Conservation (phyloP, 2,888 invertebrate species). For the Rhodophaea formosa region DNA sequence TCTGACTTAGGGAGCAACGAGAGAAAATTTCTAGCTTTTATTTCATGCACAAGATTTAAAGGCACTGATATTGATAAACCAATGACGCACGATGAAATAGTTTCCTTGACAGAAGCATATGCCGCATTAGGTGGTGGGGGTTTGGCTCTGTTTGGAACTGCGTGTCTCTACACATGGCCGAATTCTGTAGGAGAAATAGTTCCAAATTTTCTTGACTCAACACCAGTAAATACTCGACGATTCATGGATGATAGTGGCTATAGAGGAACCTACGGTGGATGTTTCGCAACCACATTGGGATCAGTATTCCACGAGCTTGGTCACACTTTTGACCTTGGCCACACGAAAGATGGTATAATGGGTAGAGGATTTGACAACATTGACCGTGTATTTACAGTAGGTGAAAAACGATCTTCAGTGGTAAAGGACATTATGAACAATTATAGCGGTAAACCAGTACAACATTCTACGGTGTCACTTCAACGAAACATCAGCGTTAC, state of each 20-base stretch:
- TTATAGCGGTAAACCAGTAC: constrained; percentile 80
- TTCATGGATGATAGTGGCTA: constrained; percentile 97
- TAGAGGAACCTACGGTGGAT: constrained; percentile 91
- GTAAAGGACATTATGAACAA: constrained; percentile 81
- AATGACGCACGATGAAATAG: constrained; percentile 85
- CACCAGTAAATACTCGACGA: constrained; percentile 85
- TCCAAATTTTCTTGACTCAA: constrained; percentile 69
- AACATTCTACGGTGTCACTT: constrained; percentile 82
- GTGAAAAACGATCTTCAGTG: constrained; percentile 70
- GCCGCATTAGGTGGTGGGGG: constrained; percentile 96
- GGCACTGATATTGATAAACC: constrained; percentile 82
- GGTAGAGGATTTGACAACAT: constrained; percentile 93
- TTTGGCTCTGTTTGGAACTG: constrained; percentile 94
- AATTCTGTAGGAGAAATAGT: constrained; percentile 84
- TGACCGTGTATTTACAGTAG: constrained; percentile 87
- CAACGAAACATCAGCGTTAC: constrained; percentile 83
- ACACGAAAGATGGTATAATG: constrained; percentile 95
- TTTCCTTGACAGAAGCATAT: constrained; percentile 87
- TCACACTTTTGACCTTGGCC: constrained; percentile 96
- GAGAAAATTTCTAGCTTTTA: constrained; percentile 93
- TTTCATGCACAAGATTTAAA: constrained; percentile 91
- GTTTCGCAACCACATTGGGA: constrained; percentile 94
- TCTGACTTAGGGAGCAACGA: constrained; percentile 83
- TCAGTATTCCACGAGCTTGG: constrained; percentile 96
- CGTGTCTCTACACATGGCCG: constrained; percentile 95